Conservation (phyloP, 2,797 vertebrate species). For the Coregonus sp. region DNA sequence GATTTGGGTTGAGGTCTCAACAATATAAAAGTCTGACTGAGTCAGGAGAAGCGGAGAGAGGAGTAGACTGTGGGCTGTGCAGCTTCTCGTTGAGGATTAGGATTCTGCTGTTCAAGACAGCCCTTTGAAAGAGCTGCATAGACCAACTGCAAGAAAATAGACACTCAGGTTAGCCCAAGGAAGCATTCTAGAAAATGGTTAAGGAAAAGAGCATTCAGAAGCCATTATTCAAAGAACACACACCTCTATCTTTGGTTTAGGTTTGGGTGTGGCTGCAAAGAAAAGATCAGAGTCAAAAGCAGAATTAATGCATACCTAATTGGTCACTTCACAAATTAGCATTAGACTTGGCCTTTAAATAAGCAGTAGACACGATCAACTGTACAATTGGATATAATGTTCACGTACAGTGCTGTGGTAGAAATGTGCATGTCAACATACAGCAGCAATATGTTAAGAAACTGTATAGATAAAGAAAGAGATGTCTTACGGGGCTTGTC, state of each 20-base stretch:
- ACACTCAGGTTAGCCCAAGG: not conserved
- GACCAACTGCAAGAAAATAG: conserved; percentile 58
- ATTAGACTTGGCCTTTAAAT: not conserved
- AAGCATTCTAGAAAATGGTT: conserved; percentile 1
- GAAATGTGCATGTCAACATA: not conserved
- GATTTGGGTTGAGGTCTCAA: not conserved
- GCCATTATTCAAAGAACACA: conserved; percentile 16
- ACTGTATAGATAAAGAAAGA: not conserved
- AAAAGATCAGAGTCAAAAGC: not conserved
- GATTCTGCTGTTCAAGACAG: conserved; percentile 24
- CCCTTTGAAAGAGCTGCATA: conserved; percentile 65
- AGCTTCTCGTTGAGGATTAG: conserved; percentile 10
- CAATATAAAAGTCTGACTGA: not conserved
- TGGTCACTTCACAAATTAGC: not conserved
- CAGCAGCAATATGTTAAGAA: not conserved
- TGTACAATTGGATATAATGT: too few species aligned
- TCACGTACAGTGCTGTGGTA: not conserved
- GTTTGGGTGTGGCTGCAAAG: conserved; percentile 27
- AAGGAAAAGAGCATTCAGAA: conserved; percentile 14
- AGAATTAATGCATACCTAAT: not conserved
- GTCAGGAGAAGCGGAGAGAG: conserved; percentile 54
- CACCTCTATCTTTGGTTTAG: conserved; percentile 53
- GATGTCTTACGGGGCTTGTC: not conserved
- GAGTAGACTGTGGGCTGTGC: conserved; percentile 59
- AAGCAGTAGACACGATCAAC: too few species aligned